These are phyloP conservation scores for Blomia tropicalis DNA, from an alignment of 2,888 invertebrate species.

Conservation along the genomic window DNA sequence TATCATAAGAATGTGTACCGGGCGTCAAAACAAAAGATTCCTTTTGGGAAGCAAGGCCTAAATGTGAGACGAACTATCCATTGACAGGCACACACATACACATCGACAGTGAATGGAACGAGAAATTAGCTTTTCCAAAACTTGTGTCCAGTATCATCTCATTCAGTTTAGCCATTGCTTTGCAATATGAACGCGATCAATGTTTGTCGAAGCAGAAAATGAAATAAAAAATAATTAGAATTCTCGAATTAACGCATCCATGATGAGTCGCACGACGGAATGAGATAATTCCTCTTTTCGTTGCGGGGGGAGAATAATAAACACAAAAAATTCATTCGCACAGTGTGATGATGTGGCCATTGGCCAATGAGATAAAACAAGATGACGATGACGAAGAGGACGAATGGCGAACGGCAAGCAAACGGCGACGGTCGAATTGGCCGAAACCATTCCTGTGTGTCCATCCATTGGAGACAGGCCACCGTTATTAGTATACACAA, in stretches of 20 bases:
- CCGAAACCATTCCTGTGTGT: no score
- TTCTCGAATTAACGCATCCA: constrained; percentile 19
- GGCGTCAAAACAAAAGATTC: constrained; percentile 8
- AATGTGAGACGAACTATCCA: neutral
- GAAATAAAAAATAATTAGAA: constrained; percentile 20
- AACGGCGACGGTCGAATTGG: no score
- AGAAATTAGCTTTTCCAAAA: neutral
- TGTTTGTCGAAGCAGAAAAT: constrained; percentile 19
- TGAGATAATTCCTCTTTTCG: constrained; percentile 1
- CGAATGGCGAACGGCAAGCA: no score
- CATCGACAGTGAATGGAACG: neutral
- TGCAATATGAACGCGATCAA: no score
- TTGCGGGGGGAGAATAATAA: neutral
- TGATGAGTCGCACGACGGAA: neutral
- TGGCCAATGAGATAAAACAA: neutral
- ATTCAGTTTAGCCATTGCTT: no score
- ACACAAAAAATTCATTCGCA: no score
- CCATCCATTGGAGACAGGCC: no score
- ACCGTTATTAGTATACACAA: no score
- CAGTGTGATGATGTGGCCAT: neutral
- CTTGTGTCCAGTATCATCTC: neutral
- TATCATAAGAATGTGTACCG: neutral
- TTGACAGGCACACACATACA: neutral
- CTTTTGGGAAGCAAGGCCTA: neutral
- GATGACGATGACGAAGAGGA: no score